Evolutionary conservation across 2,888 invertebrate species (phyloP), one percentile per base, ranked within the genome.

Genomic region (Argynnis bischoffii): DNA sequence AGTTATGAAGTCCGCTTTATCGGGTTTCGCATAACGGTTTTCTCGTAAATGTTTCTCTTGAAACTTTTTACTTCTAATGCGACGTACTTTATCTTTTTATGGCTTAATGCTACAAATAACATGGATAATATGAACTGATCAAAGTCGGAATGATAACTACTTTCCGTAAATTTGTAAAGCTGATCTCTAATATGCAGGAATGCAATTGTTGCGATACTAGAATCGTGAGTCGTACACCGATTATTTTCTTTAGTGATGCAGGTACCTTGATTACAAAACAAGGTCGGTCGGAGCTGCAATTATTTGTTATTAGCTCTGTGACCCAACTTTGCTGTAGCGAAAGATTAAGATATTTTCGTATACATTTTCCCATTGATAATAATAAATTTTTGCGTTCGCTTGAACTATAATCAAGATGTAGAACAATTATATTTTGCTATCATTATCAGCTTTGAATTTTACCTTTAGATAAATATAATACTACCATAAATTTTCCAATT

Each of bases 221-320:
- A 71, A 73, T 72, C 72, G 77, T 77, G 78, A 81, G 73, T 77
- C 69, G 71, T 71, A 67, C 72, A 75, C 75, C 71, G 78, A 74
- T 78, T 78, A 78, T 80, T 80, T 78, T 79, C 78, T 76, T 74
- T 72, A 74, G 76, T 74, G 77, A 74, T 76, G 82, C 79, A 81
- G 82, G 84, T 68, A 69, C 68, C 71, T 69, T 74, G 74, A 80
- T 83, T 79, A 81, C 80, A 84, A 85, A 85, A 84, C 84, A 84
- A 80, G 77, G 78, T 75, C 76, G 75, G 69, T 55, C 61, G 66
- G 71, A 66, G 66, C 66, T 65, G 74, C 67, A 73, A 71, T 72
- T 75, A 73, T 74, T 75, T 66, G 66, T 60, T 69, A 64, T 72
- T 69, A 72, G 48, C 48, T 74, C 14, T 51, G 50, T 50, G 18